Evolutionary conservation across 2,113 vertebrate genomes (phyloP).

Genomic region (Scomber scombrus): DNA sequence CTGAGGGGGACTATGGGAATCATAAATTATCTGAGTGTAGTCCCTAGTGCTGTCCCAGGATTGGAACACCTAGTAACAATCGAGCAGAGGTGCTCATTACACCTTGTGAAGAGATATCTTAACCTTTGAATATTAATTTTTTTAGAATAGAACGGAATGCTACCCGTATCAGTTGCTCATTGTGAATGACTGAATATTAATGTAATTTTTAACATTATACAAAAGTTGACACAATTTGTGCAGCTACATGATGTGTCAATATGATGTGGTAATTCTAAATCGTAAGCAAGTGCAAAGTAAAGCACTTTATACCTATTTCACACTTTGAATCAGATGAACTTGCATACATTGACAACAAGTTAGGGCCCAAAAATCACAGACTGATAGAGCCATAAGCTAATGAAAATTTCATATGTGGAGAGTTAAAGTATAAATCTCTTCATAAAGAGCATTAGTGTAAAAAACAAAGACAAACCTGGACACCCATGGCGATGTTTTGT

Average conservation of each 20-base stretch:
- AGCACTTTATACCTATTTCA: constrained; percentile 10
- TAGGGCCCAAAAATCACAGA: constrained; percentile 35
- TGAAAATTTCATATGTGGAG: constrained; percentile 42
- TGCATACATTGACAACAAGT: not conserved
- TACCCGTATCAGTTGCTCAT: constrained; percentile 37
- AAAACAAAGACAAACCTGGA: constrained; percentile 55
- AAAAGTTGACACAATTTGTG: not conserved
- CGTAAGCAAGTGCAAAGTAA: constrained; percentile 7
- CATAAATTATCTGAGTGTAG: constrained; percentile 96
- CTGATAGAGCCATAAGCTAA: constrained; percentile 39
- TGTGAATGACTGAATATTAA: constrained; percentile 50
- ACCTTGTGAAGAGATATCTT: constrained; percentile 93
- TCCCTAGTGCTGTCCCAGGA: constrained; percentile 93
- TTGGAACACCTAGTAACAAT: constrained; percentile 92
- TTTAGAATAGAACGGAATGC: constrained; percentile 41
- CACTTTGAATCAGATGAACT: not conserved
- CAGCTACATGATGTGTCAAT: not conserved
- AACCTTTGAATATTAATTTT: constrained; percentile 96
- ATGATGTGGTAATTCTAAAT: not conserved
- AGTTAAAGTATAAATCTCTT: constrained; percentile 57
- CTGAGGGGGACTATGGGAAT: constrained; percentile 96
- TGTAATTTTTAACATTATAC: not conserved
- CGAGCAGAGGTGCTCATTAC: constrained; percentile 95
- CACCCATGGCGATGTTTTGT: constrained; percentile 67
- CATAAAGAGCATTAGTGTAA: constrained; percentile 40